A percentile compares a stretch with the other conserved stretches of the same genome.
Evolutionary conservation across 2,797 vertebrate genomes (phyloP).

Genomic region (Serranus cabrilla): DNA sequence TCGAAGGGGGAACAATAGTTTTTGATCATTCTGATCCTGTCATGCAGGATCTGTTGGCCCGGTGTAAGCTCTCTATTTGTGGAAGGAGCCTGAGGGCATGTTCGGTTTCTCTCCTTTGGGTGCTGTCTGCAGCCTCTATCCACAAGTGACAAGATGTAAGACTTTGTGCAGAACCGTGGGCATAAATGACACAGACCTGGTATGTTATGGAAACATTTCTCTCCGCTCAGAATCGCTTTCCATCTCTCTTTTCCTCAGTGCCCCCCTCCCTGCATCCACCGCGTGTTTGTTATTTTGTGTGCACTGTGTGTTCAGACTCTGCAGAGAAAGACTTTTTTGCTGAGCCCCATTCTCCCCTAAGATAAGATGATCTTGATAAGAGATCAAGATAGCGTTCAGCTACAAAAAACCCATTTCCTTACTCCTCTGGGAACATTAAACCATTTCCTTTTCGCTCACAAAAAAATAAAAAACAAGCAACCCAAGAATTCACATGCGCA

Average conservation of each 20-base stretch:
- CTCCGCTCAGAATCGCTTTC: background rate
- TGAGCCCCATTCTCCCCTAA: constrained; percentile 37
- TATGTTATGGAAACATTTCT: constrained; percentile 30
- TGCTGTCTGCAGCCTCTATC: constrained; percentile 34
- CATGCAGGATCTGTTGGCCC: constrained; percentile 30
- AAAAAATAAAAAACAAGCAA: constrained; percentile 13
- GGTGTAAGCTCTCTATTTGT: constrained; percentile 25
- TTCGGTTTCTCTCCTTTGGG: constrained; percentile 27
- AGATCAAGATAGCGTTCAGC: constrained; percentile 57
- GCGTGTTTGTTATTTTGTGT: constrained; percentile 39
- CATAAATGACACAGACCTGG: constrained; percentile 27
- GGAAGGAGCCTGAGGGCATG: constrained; percentile 18
- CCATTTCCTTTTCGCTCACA: constrained; percentile 40
- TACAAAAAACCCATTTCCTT: constrained; percentile 61
- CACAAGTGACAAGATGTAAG: constrained; percentile 27
- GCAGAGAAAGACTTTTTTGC: constrained; percentile 41
- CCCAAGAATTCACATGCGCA: constrained; percentile 36
- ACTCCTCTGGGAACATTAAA: constrained; percentile 56
- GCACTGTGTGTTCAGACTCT: constrained; percentile 33
- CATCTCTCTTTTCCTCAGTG: constrained; percentile 9
- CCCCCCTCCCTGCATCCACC: background rate
- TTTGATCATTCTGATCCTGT: constrained; percentile 35
- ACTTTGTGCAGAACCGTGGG: constrained; percentile 29
- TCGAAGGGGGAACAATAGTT: constrained; percentile 9
- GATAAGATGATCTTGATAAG: constrained; percentile 68